Evolutionary conservation across 2,888 invertebrate species (phyloP).

Genomic region (Drosophila glabriapex): DNA sequence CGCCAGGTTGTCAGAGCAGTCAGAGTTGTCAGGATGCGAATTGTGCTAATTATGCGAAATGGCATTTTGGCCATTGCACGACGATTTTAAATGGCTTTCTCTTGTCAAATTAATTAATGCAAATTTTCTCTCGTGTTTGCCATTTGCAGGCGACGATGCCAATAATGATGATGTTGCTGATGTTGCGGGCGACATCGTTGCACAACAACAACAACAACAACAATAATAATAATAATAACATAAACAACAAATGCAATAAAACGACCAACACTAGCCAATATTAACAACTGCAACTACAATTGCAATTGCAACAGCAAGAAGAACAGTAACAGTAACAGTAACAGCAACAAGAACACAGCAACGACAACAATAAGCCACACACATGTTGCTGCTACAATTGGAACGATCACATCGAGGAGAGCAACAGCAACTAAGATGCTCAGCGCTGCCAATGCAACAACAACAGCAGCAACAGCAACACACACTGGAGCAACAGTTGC

Average conservation of each 20-base stretch:
- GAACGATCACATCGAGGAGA: slow-evolving; percentile 49
- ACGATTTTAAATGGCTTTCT: slow-evolving; percentile 59
- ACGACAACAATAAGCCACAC: slow-evolving; percentile 48
- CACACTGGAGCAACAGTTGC: slow-evolving; percentile 57
- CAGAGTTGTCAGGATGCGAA: slow-evolving; percentile 69
- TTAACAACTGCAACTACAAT: slow-evolving; percentile 6
- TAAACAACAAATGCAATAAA: slow-evolving; percentile 21
- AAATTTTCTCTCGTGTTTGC: slow-evolving; percentile 23
- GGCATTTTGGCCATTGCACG: slow-evolving; percentile 53
- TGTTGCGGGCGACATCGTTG: slow-evolving; percentile 40
- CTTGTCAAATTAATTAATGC: slow-evolving; percentile 63
- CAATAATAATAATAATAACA: slow-evolving; percentile 14
- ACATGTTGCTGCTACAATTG: slow-evolving; percentile 73
- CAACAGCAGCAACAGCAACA: slow-evolving; percentile 48
- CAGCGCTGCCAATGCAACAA: slow-evolving; percentile 73
- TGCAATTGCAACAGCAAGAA: not conserved
- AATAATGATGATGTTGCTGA: slow-evolving; percentile 56
- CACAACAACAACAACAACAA: slow-evolving; percentile 33
- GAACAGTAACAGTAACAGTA: slow-evolving; percentile 9
- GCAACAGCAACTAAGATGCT: slow-evolving; percentile 68
- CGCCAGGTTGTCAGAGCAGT: slow-evolving; percentile 66
- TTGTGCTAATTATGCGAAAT: slow-evolving; percentile 73
- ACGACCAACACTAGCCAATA: slow-evolving; percentile 34
- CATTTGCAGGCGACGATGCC: slow-evolving; percentile 52
- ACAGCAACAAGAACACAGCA: slow-evolving; percentile 16